Conservation (phyloP, 2,888 invertebrate genomes). For the Vannuccia rotundouncinata region DNA sequence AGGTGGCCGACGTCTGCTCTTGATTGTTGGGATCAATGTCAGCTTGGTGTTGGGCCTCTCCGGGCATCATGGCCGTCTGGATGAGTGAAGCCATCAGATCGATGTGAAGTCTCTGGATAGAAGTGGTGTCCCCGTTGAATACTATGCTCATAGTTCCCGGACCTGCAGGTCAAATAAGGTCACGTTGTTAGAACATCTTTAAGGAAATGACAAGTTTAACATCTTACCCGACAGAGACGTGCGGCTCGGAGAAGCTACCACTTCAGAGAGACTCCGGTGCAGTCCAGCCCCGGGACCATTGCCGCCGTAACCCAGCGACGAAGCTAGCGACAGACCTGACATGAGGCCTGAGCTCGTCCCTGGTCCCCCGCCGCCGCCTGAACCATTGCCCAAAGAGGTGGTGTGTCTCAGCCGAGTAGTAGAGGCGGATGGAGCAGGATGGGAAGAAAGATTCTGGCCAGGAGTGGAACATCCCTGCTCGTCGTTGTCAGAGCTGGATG, state of each 20-base stretch:
- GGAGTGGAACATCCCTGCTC: not conserved
- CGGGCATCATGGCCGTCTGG: not conserved
- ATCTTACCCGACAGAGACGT: not conserved
- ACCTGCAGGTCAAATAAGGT: not conserved
- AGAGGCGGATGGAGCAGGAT: no score
- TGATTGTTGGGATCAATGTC: not conserved
- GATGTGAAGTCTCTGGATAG: not conserved
- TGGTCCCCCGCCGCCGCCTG: not conserved
- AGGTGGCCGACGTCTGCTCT: not conserved
- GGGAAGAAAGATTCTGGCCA: no score
- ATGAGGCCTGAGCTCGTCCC: not conserved
- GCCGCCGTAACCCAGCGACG: not conserved
- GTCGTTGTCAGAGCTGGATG: not conserved
- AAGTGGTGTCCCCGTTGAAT: not conserved
- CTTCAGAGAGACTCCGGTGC: not conserved
- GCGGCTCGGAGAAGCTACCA: not conserved
- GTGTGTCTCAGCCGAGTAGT: not conserved
- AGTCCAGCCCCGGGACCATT: not conserved
- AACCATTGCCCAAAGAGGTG: not conserved
- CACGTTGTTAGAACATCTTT: not conserved
- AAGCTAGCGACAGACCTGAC: not conserved
- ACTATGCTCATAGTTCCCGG: not conserved
- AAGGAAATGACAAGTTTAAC: not conserved
- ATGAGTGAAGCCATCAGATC: constrained; percentile 16
- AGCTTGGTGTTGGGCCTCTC: no score